phyloP scores from a whole-genome alignment of 2,888 invertebrate species.

The Sminthurides aquaticus region DNA sequence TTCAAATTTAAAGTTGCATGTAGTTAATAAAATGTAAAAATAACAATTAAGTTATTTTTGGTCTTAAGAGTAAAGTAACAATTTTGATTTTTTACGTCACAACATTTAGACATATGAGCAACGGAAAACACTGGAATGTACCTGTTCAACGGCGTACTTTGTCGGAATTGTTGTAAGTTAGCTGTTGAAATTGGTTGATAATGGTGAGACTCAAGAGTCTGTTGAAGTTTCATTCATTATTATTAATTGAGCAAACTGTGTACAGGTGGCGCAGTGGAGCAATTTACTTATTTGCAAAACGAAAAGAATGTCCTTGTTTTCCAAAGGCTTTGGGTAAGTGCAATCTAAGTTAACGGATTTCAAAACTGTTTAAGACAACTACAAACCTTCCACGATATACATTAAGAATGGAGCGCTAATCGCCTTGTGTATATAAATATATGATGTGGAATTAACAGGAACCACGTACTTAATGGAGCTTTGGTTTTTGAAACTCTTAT shows the following conservation, averaged over 20 bases:
- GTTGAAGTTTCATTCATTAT: no score
- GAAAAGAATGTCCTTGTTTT: constrained; percentile 19
- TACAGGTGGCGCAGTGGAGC: constrained; percentile 28
- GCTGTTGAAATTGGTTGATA: no score
- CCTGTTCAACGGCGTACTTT: constrained; percentile 54
- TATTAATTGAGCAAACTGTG: constrained; percentile 3
- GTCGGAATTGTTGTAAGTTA: constrained; percentile 48
- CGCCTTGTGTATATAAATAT: no score
- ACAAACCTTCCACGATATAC: no score
- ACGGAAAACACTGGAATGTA: constrained; percentile 29
- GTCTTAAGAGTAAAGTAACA: background rate
- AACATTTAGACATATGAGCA: constrained; percentile 27
- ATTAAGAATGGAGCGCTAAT: no score
- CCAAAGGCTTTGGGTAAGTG: constrained; percentile 27
- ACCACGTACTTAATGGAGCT: constrained; percentile 58
- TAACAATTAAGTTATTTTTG: background rate
- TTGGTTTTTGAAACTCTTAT: constrained; percentile 53
- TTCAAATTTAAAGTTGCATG: background rate
- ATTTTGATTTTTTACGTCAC: background rate
- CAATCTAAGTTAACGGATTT: no score
- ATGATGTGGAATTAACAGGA: no score
- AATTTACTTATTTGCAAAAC: constrained; percentile 31
- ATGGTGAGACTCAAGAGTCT: background rate
- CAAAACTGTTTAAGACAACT: no score
- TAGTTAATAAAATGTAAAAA: background rate